Evolutionary conservation across 2,113 vertebrate species (phyloP).

Genomic region (Xiphophorus maculatus): DNA sequence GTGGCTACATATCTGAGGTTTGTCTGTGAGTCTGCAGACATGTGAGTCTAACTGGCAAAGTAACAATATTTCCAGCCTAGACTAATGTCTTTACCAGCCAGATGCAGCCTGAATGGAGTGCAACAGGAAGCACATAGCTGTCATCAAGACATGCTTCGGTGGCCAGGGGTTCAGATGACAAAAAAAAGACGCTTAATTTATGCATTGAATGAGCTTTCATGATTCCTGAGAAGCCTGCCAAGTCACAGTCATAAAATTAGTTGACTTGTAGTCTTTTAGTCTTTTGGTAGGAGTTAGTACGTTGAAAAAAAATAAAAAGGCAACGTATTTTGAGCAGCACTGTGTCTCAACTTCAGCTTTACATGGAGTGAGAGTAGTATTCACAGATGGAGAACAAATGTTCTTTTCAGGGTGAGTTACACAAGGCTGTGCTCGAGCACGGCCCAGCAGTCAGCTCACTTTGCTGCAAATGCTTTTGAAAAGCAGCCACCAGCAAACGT

Average conservation of each 20-base stretch:
- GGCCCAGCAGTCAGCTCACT: conserved; percentile 57
- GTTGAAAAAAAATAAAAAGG: conserved; percentile 26
- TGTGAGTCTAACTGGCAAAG: conserved; percentile 55
- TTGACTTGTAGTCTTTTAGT: conserved; percentile 33
- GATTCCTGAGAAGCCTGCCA: conserved; percentile 42
- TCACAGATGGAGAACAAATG: conserved; percentile 78
- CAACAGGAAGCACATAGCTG: conserved; percentile 75
- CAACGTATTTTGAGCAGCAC: conserved; percentile 41
- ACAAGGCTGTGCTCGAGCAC: conserved; percentile 60
- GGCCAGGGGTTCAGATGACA: conserved; percentile 51
- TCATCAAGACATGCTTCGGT: conserved; percentile 67
- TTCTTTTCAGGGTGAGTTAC: conserved; percentile 68
- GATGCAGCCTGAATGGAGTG: conserved; percentile 60
- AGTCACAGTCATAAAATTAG: conserved; percentile 31
- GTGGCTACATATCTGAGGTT: conserved; percentile 25
- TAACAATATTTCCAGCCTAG: conserved; percentile 64
- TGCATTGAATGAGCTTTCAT: conserved; percentile 71
- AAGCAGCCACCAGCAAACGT: conserved; percentile 55
- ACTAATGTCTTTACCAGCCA: conserved; percentile 74
- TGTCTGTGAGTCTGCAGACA: conserved; percentile 32
- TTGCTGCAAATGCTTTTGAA: conserved; percentile 60
- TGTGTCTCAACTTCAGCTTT: conserved; percentile 51
- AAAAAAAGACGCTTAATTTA: conserved; percentile 63
- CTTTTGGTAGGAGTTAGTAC: conserved; percentile 11
- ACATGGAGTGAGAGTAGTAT: conserved; percentile 65